Base-by-base conservation (phyloP, 2,113 vertebrate species). In the Azemiops feae region DNA sequence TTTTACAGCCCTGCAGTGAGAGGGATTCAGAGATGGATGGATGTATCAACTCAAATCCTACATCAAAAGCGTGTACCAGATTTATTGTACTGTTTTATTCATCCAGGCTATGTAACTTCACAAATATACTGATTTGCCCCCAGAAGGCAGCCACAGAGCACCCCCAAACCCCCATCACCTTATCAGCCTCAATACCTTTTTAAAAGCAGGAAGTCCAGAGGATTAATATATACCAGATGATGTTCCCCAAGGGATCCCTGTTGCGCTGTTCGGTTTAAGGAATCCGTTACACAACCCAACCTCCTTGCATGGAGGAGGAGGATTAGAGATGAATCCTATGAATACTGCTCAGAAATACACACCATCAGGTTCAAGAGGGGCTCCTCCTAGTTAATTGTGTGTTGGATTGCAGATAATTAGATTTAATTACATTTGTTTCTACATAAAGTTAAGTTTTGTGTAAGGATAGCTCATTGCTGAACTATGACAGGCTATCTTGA, bases 381-480 rank as follows among this genome's bases (percentile, higher is more conserved):
- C 22, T 52, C 20, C 16, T 90, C 60, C 25, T n/a, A 52, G 45
- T 16, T 50, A 23, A 30, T n/a, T 20, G 25, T 47, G 53, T 23
- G 22, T 39, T 25, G 34, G 55, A 2, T 18, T 45, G 34, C 23
- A 39, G 69, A 81, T 20, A 81, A 39, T 39, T 81, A 43, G 69
- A 22, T 81, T 81, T 81, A 39, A 43, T 81, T 81, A 81, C 7
- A 43, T 43, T 93, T 95, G 55, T 64, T 90, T 93, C 90, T 94
- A 34, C 55, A 92, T 95, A 58, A 93, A 93, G 85, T 95, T 50
- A 90, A 91, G 47, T 57, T 58, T 89, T 88, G 60, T 92, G 34
- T 64, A 74, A 23, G 23, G 16, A n/a, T 16, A 16, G 18, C 20
- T 43, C 22, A 54, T 11, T 57, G 60, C 52, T 50, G 54, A 92